Conservation (phyloP, 2,113 vertebrate genomes). For the Pleuronectes platessa region DNA sequence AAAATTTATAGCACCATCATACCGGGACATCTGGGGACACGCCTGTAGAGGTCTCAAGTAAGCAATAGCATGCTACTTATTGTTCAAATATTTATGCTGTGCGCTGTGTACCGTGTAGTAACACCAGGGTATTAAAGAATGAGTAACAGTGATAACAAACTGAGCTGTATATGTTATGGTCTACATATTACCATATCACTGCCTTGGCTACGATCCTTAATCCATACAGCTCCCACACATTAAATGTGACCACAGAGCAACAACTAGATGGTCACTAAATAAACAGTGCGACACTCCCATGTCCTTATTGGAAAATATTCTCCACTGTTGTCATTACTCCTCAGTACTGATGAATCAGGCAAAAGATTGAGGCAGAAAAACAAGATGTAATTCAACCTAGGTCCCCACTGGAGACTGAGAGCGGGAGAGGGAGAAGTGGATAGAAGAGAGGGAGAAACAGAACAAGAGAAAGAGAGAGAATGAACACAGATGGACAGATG, state of each 20-base stretch:
- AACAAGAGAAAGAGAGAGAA: conserved; percentile 2
- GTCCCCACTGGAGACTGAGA: not conserved
- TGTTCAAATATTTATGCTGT: conserved; percentile 38
- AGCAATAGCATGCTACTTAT: conserved; percentile 20
- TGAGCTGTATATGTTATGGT: conserved; percentile 11
- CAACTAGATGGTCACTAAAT: not conserved
- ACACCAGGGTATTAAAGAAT: conserved; percentile 27
- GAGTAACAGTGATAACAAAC: conserved; percentile 29
- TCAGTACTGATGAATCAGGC: not conserved
- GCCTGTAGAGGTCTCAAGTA: not conserved
- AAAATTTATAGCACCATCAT: not conserved
- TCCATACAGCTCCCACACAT: not conserved
- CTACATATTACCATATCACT: not conserved
- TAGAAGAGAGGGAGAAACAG: not conserved
- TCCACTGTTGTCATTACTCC: conserved; percentile 8
- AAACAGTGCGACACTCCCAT: not conserved
- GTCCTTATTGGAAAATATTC: not conserved
- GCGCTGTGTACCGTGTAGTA: not conserved
- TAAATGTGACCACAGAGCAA: not conserved
- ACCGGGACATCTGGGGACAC: not conserved
- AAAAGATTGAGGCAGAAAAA: conserved; percentile 20
- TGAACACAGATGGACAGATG: conserved; percentile 42
- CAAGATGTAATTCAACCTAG: conserved; percentile 18
- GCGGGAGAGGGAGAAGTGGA: not conserved
- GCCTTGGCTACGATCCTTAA: not conserved